Evolutionary conservation across 2,797 vertebrate species (phyloP).

Genomic region (Chiroxiphia lanceolata): DNA sequence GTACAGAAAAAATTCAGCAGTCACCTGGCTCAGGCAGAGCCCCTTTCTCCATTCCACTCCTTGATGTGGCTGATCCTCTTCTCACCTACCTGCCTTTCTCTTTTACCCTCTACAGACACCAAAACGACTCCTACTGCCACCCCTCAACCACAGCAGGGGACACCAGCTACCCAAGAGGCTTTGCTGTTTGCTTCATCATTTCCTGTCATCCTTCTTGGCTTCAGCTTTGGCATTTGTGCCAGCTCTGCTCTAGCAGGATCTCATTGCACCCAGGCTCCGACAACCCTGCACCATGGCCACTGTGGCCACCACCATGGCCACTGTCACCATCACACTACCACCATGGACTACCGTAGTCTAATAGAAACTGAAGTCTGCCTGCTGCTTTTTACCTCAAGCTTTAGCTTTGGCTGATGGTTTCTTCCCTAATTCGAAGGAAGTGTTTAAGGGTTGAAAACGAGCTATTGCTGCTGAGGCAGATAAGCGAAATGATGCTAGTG

Average conservation of each 20-base stretch:
- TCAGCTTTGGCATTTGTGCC: neutral
- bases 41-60: neutral
- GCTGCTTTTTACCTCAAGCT: neutral
- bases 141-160: neutral
- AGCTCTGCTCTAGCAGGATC: neutral
- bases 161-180: neutral
- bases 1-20: neutral
- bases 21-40: neutral
- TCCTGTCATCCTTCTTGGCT: neutral
- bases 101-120: neutral
- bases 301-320: neutral
- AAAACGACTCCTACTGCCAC: neutral
- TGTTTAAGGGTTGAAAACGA: neutral
- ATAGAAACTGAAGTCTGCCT: neutral
- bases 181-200: neutral
- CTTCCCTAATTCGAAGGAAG: neutral
- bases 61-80: neutral
- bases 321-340: neutral
- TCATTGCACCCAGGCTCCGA: neutral
- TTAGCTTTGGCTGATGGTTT: neutral
- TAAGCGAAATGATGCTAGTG: neutral
- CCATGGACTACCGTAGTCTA: fast-evolving
- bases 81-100: neutral
- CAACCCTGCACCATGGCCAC: neutral
- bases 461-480: neutral